Evolutionary conservation across 2,113 vertebrate species (phyloP), one percentile per base, ranked within the genome.

Genomic region (Oxyruncus cristatus): DNA sequence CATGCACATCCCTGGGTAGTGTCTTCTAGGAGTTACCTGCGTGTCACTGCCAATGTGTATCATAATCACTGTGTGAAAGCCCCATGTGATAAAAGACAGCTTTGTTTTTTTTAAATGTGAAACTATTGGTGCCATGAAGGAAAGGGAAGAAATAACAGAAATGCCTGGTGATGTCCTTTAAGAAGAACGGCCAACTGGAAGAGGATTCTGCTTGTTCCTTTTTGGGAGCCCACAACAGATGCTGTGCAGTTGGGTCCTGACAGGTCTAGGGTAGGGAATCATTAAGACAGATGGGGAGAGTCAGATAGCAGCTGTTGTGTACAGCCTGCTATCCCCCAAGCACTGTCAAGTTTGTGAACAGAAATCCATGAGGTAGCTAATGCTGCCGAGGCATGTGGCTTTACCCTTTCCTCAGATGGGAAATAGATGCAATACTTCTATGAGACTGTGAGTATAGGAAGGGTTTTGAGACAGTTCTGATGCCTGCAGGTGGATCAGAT

Each of bases 261-360:
- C 50, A 59, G 71, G 41, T 66, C 33, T 61, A 68, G 68, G 39
- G 35, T 52, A 67, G 27, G 32, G 16, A 88, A 76, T 88, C 62
- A 46, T 79, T 56, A 88, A 90, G 63, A 92, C 72, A 83, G 47
- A 85, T 82, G 53, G 79, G 58, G 24, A 63, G 46, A 72, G 33
- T 56, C 52, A 88, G 46, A 49, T 71, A 91, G 44, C 71, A 85
- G 63, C 82, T 95, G 66, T 28, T 92, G 35, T 59, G 32, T n/a
- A 53, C 35, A 85, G 61, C 33, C 20, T 65, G 39, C 8, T 46
- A 46, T 62, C 37, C 63, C 55, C 59, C 41, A 70, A 52, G 33
- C 68, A 66, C 55, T 74, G 41, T 73, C 73, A 95, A 18, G 35
- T 79, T 89, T 83, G 55, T 65, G 84, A 79, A 75, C 24, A 62